phyloP scores from a whole-genome alignment of 2,113 vertebrate species.

The Cyphomyrus discorhynchus region DNA sequence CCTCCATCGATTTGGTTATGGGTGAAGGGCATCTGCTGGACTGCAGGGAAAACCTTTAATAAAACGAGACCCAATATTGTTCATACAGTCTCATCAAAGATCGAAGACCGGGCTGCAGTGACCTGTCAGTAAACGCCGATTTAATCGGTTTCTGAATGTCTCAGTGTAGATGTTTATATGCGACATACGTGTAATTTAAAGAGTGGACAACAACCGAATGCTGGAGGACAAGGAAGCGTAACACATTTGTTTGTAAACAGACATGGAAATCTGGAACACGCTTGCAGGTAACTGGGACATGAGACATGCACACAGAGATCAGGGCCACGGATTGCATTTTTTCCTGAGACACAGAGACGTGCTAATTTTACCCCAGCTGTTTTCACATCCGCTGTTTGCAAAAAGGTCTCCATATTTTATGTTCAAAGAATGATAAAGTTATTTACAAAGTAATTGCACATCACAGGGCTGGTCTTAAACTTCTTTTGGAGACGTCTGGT shows the following conservation, averaged over 20 bases:
- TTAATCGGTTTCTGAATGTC: background rate
- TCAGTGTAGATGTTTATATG: background rate
- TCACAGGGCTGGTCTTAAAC: background rate
- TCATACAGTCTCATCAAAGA: background rate
- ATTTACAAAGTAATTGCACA: background rate
- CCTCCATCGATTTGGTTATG: background rate
- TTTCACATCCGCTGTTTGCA: background rate
- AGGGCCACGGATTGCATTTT: background rate
- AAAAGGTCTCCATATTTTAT: background rate
- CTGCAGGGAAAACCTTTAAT: background rate
- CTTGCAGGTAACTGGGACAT: background rate
- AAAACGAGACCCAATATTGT: constrained; percentile 6
- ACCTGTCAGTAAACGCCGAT: background rate
- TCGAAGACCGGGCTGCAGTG: too few species aligned
- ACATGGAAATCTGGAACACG: background rate
- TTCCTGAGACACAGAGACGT: background rate
- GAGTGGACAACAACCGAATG: background rate
- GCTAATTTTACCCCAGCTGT: background rate
- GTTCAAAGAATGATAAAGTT: background rate
- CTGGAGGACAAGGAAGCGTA: background rate
- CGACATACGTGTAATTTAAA: background rate
- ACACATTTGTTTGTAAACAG: background rate
- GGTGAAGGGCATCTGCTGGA: background rate
- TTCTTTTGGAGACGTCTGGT: background rate
- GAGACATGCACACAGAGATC: background rate